Conservation (phyloP, 2,113 vertebrate species). For the Salvelinus sp. region DNA sequence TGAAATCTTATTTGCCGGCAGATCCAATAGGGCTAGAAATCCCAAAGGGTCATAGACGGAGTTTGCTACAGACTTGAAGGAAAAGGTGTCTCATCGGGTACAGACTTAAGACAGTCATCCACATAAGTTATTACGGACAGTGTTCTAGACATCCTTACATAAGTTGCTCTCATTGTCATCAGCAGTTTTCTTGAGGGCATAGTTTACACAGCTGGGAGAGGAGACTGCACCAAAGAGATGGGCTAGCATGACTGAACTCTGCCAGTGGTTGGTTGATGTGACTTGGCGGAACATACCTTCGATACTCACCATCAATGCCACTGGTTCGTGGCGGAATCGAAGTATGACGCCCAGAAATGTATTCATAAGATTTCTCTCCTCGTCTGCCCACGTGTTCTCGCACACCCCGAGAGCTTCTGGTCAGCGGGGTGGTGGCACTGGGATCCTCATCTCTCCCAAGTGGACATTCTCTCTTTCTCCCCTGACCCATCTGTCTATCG, state of each 20-base stretch:
- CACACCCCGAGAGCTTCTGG: too few relatives aligned
- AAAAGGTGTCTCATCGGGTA: background rate
- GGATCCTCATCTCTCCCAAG: too few relatives aligned
- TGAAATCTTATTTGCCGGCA: slow-evolving; percentile 3
- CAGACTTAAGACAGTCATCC: slow-evolving; percentile 22
- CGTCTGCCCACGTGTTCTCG: too few relatives aligned
- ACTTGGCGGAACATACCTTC: slow-evolving; percentile 31
- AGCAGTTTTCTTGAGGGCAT: slow-evolving; percentile 17
- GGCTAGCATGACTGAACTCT: slow-evolving; percentile 8
- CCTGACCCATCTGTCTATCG: too few relatives aligned
- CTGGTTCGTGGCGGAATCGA: slow-evolving; percentile 6
- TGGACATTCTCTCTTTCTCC: too few relatives aligned
- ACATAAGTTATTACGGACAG: slow-evolving; percentile 5
- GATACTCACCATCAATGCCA: slow-evolving; percentile 22
- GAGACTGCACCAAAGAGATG: slow-evolving; percentile 23
- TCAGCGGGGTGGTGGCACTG: too few relatives aligned
- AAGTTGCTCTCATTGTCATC: slow-evolving; percentile 7
- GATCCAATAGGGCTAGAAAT: background rate
- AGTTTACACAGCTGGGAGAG: slow-evolving; percentile 24
- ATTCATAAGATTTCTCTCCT: too few relatives aligned
- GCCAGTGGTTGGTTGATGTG: background rate
- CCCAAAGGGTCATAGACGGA: slow-evolving; percentile 25
- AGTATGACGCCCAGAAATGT: slow-evolving; percentile 10
- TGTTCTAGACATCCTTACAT: background rate
- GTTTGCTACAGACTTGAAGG: slow-evolving; percentile 4